Evolutionary conservation across 2,113 vertebrate species (phyloP), one percentile per base, ranked within the genome.

Genomic region (Pandion haliaetus): DNA sequence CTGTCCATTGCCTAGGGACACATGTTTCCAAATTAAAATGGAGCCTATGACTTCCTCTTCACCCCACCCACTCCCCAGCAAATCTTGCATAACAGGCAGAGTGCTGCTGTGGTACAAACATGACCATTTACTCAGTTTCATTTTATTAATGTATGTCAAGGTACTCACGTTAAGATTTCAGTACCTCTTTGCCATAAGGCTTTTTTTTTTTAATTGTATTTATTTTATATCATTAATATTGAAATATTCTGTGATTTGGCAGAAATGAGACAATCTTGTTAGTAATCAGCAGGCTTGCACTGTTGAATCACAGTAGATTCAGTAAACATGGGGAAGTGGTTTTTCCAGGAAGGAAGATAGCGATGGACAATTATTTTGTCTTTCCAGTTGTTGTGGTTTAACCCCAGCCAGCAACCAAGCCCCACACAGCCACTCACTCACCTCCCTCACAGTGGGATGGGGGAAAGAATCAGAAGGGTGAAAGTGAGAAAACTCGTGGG

Each of bases 11-110:
- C 67, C 12, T 50, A 31, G 38, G 65, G 91, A 76, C 74, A 86
- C 66, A 85, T 93, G 69, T 96, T 96, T 96, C 85, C 91, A 86
- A 90, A 58, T 34, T 45, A 72, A 73, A 93, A 49, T 7, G 9
- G 47, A 90, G 15, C 32, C 44, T 23, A 3, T 2, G 24, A 91
- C 74, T 94, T 86, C 85, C 90, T 95, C 72, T 82, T 86, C 13
- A 58, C 86, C 38, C 47, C 73, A 63, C 31, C 81, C 47, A 0
- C 17, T 82, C n/a, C 79, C 69, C 62, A 65, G 67, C 14, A 79
- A 55, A 58, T 72, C 71, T 95, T 95, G 76, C 47, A 1, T 77
- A 97, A 91, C 23, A 13, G 55, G 4, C 29, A n/a, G 36, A 59
- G 52, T 40, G 14, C 32, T 88, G 26, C 85, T 85, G 34, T 31